Percentiles rank a stretch among this genome's conserved stretches.
These are phyloP conservation scores for Oryzias melastigma DNA, from an alignment of 2,113 vertebrate species.

Conservation along the genomic window DNA sequence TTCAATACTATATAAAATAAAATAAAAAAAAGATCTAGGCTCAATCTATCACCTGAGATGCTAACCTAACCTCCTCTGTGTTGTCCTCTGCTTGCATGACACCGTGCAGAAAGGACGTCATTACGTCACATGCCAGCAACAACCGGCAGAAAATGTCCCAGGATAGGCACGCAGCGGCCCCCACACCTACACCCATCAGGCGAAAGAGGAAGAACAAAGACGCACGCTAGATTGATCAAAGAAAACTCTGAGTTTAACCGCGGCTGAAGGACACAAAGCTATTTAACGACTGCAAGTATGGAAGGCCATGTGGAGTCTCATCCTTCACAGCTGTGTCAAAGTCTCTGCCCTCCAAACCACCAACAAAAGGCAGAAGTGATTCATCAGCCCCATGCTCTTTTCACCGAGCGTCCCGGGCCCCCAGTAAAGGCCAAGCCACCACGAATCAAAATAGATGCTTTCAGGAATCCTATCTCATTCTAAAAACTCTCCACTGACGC, in stretches of 20 bases:
- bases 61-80: too few relatives aligned
- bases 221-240: neutral
- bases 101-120: neutral
- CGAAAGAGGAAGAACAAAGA: neutral
- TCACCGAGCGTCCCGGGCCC: slow-evolving; percentile 55
- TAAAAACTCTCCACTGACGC: slow-evolving; percentile 66
- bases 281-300: slow-evolving; percentile 12
- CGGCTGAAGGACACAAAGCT: slow-evolving; percentile 11
- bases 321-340: slow-evolving; percentile 43
- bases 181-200: too few relatives aligned
- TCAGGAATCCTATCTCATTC: slow-evolving; percentile 74
- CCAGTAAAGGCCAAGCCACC: slow-evolving; percentile 66
- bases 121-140: neutral
- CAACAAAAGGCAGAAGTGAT: slow-evolving; percentile 49
- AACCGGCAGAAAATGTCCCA: slow-evolving; percentile 2
- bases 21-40: too few relatives aligned
- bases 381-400: slow-evolving; percentile 55
- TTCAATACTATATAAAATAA: too few relatives aligned
- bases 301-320: slow-evolving; percentile 21
- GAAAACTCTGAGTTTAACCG: slow-evolving; percentile 6
- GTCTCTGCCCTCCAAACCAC: slow-evolving; percentile 44
- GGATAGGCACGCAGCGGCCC: neutral
- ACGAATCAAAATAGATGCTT: slow-evolving; percentile 79
- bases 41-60: too few relatives aligned
- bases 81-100: too few relatives aligned